phyloP scores from a whole-genome alignment of 1,140 invertebrate species.

The Tetramorium alpestre region DNA sequence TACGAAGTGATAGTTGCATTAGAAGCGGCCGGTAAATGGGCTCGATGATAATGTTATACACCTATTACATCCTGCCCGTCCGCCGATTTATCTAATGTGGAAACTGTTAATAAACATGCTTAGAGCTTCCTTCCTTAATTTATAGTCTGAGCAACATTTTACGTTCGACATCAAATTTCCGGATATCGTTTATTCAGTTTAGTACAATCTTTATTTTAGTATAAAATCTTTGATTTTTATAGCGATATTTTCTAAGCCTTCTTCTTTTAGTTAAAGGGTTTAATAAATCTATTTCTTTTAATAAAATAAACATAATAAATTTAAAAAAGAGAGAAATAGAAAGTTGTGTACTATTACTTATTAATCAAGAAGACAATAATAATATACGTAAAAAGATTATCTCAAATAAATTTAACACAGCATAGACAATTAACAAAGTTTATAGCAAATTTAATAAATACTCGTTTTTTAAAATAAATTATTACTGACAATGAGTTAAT shows the following conservation, averaged over 20 bases:
- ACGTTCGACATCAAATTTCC: constrained; percentile 24
- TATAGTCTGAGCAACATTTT: neutral
- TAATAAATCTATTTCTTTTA: neutral
- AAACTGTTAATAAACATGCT: constrained; percentile 23
- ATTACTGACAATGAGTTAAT: too few species aligned
- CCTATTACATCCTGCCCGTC: constrained; percentile 37
- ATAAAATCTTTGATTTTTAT: neutral
- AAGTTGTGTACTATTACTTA: neutral
- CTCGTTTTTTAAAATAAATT: neutral
- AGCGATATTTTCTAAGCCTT: neutral
- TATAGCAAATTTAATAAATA: too few species aligned
- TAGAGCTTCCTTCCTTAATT: neutral
- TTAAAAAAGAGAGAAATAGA: neutral
- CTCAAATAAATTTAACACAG: neutral
- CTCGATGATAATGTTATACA: constrained; percentile 37
- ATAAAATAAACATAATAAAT: neutral
- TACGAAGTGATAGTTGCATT: constrained; percentile 15
- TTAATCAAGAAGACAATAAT: neutral
- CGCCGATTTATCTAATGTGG: constrained; percentile 40
- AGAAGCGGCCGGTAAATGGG: neutral
- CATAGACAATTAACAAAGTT: too few species aligned
- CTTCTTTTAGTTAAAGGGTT: neutral
- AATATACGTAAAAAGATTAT: neutral
- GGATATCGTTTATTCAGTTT: constrained; percentile 1
- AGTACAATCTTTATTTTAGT: neutral